Percentiles rank a stretch among this genome's conserved stretches.
phyloP scores from a whole-genome alignment of 2,888 invertebrate genomes.

The Dryobotodes eremita region DNA sequence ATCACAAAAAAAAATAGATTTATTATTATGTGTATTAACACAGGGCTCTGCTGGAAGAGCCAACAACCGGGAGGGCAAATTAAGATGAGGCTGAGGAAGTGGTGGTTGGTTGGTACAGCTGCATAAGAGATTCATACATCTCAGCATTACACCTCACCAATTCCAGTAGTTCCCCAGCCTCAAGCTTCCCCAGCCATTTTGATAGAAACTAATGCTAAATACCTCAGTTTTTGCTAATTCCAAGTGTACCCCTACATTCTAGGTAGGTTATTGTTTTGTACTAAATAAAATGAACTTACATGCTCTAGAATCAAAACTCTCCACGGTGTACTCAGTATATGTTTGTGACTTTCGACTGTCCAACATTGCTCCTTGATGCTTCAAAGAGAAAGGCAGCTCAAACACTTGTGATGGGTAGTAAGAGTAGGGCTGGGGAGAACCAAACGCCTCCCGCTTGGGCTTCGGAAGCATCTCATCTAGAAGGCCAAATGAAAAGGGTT shows the following conservation, averaged over 20 bases:
- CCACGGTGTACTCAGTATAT: conserved; percentile 83
- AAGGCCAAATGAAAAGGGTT: conserved; percentile 87
- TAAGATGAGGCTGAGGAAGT: neutral
- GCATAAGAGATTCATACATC: neutral
- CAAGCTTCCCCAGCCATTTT: too few species aligned
- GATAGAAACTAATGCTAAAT: neutral
- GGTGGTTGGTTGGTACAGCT: neutral
- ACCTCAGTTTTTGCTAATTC: neutral
- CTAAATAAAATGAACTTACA: conserved; percentile 74
- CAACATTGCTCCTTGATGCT: conserved; percentile 68
- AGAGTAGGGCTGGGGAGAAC: conserved; percentile 86
- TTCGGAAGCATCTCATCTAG: conserved; percentile 87
- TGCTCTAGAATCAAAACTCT: conserved; percentile 84
- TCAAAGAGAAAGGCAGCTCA: conserved; percentile 85
- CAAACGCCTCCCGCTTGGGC: conserved; percentile 79
- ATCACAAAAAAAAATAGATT: too few species aligned
- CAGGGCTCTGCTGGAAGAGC: too few species aligned
- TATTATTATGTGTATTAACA: too few species aligned
- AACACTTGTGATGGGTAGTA: conserved; percentile 87
- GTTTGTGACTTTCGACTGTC: conserved; percentile 74
- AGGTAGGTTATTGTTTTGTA: neutral
- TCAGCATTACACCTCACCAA: neutral
- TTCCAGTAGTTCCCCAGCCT: too few species aligned
- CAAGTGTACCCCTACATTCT: neutral
- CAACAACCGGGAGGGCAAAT: too few species aligned